Conservation (phyloP, 2,113 vertebrate species). For the Limnothrissa miodon region DNA sequence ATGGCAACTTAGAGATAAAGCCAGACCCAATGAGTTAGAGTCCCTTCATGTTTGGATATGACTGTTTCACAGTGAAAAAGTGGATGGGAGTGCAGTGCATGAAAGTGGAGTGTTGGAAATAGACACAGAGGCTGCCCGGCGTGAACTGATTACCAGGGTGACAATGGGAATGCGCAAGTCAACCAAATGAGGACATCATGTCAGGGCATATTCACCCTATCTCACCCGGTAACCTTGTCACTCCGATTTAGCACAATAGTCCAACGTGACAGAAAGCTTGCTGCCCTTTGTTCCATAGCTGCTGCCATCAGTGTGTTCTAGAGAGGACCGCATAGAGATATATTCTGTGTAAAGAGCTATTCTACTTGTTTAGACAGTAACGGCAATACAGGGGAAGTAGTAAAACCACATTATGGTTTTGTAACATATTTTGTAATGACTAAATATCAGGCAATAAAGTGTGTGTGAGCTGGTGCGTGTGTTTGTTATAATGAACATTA, state of each 20-base stretch:
- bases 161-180: neutral
- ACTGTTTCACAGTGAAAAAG: neutral
- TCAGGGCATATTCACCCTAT: constrained; percentile 12
- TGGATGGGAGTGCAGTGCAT: neutral
- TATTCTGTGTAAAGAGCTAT: too few relatives aligned
- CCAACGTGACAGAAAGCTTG: neutral
- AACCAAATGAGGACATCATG: constrained; percentile 5
- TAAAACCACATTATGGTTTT: neutral
- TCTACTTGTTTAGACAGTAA: neutral
- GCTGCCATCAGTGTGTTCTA: neutral
- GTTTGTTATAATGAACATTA: neutral
- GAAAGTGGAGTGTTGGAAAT: neutral
- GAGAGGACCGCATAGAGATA: neutral
- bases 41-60: neutral
- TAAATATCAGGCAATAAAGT: neutral
- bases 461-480: neutral
- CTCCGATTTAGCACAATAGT: neutral
- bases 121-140: neutral
- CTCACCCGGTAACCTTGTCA: neutral
- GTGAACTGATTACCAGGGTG: neutral
- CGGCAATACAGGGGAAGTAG: neutral
- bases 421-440: neutral
- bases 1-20: too few relatives aligned
- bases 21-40: neutral
- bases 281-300: neutral